Evolutionary conservation across 2,888 invertebrate genomes (phyloP).

Genomic region (Drosophila koepferae): DNA sequence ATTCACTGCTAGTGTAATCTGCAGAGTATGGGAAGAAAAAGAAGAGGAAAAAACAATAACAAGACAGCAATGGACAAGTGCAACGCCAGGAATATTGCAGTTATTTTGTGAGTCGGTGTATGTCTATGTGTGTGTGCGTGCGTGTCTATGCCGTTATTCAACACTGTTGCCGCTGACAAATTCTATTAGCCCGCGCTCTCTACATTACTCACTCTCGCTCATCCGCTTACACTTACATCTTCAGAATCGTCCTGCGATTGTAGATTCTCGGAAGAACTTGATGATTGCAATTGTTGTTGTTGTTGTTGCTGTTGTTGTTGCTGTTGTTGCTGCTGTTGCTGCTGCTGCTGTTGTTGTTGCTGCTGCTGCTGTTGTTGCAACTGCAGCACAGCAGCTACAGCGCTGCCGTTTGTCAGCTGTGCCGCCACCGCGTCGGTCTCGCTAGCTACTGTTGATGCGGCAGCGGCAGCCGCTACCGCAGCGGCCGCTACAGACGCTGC

Average conservation of each 20-base stretch:
- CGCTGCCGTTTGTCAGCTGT: constrained; percentile 68
- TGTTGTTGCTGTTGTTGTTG: constrained; percentile 63
- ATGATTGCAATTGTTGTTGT: constrained; percentile 80
- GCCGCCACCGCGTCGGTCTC: constrained; percentile 66
- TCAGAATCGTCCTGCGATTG: constrained; percentile 84
- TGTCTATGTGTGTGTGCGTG: background rate
- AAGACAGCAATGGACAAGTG: constrained; percentile 47
- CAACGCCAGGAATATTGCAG: constrained; percentile 51
- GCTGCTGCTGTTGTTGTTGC: constrained; percentile 40
- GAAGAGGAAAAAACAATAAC: constrained; percentile 35
- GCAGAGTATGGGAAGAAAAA: constrained; percentile 15
- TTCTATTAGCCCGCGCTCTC: constrained; percentile 36
- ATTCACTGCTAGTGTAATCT: constrained; percentile 44
- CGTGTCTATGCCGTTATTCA: constrained; percentile 30
- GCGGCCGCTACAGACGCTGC: constrained; percentile 72
- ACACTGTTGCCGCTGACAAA: constrained; percentile 37
- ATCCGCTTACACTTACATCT: constrained; percentile 72
- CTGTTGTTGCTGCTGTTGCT: constrained; percentile 21
- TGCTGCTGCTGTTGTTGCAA: constrained; percentile 61
- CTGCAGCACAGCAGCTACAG: constrained; percentile 63
- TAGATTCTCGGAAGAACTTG: constrained; percentile 83
- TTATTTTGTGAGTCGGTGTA: constrained; percentile 5
- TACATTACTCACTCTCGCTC: constrained; percentile 18
- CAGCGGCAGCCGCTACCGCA: constrained; percentile 70
- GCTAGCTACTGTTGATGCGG: constrained; percentile 61